phyloP scores from a whole-genome alignment of 2,113 vertebrate genomes.

The Ophthalmolycus amberensis region DNA sequence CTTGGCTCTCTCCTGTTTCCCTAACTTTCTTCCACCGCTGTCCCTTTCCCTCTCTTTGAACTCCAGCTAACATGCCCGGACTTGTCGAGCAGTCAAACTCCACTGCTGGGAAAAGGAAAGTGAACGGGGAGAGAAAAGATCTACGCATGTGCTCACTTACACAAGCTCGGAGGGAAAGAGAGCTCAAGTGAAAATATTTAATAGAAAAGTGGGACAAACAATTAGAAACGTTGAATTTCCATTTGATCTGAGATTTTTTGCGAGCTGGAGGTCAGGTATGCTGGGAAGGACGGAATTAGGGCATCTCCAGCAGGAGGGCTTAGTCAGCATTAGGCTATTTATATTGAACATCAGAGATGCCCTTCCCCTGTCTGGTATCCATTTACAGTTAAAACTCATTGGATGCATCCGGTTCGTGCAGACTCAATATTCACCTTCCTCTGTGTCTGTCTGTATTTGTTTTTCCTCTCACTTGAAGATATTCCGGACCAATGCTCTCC shows the following conservation, averaged over 20 bases:
- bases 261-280: slow-evolving; percentile 23
- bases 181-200: slow-evolving; percentile 15
- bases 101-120: slow-evolving; percentile 51
- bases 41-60: slow-evolving; percentile 41
- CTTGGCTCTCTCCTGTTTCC: slow-evolving; percentile 7
- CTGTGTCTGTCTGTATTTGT: slow-evolving; percentile 26
- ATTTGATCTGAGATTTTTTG: slow-evolving; percentile 24
- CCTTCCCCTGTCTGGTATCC: slow-evolving; percentile 57
- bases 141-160: slow-evolving; percentile 25
- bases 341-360: slow-evolving; percentile 57
- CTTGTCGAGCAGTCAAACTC: slow-evolving; percentile 55
- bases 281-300: slow-evolving; percentile 41
- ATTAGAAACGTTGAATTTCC: neutral
- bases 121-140: slow-evolving; percentile 46
- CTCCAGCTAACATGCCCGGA: slow-evolving; percentile 64
- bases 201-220: slow-evolving; percentile 7
- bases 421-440: slow-evolving; percentile 8
- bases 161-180: slow-evolving; percentile 5
- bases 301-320: slow-evolving; percentile 47
- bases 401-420: slow-evolving; percentile 1
- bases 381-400: slow-evolving; percentile 27
- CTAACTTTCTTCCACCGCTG: slow-evolving; percentile 23
- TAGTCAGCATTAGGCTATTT: slow-evolving; percentile 68
- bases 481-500: slow-evolving; percentile 96
- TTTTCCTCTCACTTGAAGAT: slow-evolving; percentile 81